These are phyloP conservation scores for Styela clava DNA, from an alignment of 23 tunicate species.

Conservation along the genomic window DNA sequence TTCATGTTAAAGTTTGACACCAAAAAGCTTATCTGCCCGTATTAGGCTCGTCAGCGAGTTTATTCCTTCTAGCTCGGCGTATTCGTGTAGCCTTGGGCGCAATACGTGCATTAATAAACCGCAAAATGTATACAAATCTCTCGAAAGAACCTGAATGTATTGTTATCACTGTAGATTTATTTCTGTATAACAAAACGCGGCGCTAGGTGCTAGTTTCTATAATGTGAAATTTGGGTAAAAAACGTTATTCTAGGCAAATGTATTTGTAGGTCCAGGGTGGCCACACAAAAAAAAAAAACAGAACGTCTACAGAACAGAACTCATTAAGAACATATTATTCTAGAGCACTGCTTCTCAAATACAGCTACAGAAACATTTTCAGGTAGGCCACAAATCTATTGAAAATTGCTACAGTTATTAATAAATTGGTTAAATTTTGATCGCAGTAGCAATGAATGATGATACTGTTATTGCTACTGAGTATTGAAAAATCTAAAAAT, in stretches of 20 bases:
- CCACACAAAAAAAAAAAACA: background rate
- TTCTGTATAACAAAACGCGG: background rate
- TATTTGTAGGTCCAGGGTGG: background rate
- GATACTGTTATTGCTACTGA: too few relatives aligned
- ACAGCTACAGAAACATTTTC: too few relatives aligned
- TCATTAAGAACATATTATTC: too few relatives aligned
- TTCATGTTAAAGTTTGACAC: too few relatives aligned
- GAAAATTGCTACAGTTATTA: too few relatives aligned
- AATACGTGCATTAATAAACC: background rate
- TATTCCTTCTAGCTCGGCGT: background rate
- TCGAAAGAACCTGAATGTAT: background rate
- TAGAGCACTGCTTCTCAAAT: too few relatives aligned
- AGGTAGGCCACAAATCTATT: too few relatives aligned
- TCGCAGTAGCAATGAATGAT: too few relatives aligned
- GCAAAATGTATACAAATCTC: background rate
- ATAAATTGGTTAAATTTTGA: too few relatives aligned
- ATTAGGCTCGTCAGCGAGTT: background rate
- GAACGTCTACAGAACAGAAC: background rate
- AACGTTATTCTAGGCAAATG: background rate
- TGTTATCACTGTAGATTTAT: background rate
- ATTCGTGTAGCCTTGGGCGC: background rate
- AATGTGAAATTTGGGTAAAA: background rate
- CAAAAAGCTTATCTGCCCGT: background rate
- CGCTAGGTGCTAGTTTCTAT: background rate
- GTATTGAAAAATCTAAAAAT: too few relatives aligned